Evolutionary conservation across 1,140 invertebrate genomes (phyloP).

Genomic region (Drosophila busckii): DNA sequence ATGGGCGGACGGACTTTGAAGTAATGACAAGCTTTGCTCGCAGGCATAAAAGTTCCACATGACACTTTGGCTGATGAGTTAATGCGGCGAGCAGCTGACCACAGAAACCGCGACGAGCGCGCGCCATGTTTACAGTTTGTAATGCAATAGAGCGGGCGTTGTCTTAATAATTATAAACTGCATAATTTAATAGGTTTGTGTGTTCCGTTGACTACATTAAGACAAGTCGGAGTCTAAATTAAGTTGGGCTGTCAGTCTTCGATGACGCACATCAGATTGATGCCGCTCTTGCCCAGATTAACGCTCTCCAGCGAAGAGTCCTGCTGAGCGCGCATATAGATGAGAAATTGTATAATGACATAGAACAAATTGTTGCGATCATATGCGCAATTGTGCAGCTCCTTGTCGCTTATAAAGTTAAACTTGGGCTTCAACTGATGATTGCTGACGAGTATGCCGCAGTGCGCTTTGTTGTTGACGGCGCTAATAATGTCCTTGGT

Average conservation of each 20-base stretch:
- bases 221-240: no score
- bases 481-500: constrained; percentile 78
- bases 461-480: constrained; percentile 72
- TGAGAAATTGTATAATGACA: constrained; percentile 87
- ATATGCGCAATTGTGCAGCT: constrained; percentile 80
- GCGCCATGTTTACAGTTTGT: constrained; percentile 29
- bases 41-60: constrained; percentile 35
- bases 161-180: constrained; percentile 60
- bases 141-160: constrained; percentile 23
- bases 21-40: no score
- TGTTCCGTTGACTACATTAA: no score
- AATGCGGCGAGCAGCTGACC: constrained; percentile 32
- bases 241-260: constrained; percentile 78
- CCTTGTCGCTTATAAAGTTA: constrained; percentile 78
- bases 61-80: constrained; percentile 40
- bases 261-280: constrained; percentile 89
- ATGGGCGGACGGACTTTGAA: no score
- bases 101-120: constrained; percentile 44
- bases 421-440: constrained; percentile 71
- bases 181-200: constrained; percentile 64
- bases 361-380: constrained; percentile 92
- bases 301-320: constrained; percentile 88
- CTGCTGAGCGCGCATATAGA: constrained; percentile 86
- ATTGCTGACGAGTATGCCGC: constrained; percentile 65
- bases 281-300: constrained; percentile 87